Evolutionary conservation across 1,140 invertebrate species (phyloP).

Genomic region (Antheraea pernyi): DNA sequence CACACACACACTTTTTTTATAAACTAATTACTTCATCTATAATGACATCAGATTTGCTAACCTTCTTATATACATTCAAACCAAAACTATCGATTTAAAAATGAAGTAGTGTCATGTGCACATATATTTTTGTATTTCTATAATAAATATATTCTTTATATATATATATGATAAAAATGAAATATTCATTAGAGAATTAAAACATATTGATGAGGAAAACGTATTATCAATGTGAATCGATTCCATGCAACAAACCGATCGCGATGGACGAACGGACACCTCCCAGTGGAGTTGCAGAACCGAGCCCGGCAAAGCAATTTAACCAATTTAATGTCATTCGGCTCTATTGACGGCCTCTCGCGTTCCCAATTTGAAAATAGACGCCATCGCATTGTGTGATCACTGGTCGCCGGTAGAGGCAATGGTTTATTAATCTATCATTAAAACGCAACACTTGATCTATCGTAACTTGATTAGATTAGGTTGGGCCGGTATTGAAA

Average conservation of each 20-base stretch:
- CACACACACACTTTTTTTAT: no score
- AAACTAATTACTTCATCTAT: no score
- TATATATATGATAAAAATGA: not conserved
- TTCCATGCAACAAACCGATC: slow-evolving; percentile 19
- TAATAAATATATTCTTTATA: not conserved
- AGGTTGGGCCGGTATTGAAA: no score
- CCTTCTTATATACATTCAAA: no score
- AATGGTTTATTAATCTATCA: slow-evolving; percentile 16
- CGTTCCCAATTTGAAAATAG: slow-evolving; percentile 74
- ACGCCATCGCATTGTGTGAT: slow-evolving; percentile 62
- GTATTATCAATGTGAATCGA: slow-evolving; percentile 34
- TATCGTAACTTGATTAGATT: not conserved
- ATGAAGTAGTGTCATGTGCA: no score
- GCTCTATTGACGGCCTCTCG: slow-evolving; percentile 65
- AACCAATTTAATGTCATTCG: slow-evolving; percentile 76
- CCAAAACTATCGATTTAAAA: no score
- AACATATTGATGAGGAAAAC: slow-evolving; percentile 17
- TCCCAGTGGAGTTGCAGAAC: slow-evolving; percentile 57
- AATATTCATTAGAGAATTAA: not conserved
- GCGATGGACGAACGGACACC: slow-evolving; percentile 39
- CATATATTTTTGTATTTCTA: not conserved
- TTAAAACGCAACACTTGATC: slow-evolving; percentile 15
- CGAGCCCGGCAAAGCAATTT: slow-evolving; percentile 69
- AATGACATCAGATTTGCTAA: no score
- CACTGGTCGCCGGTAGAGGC: slow-evolving; percentile 20